Base-by-base conservation (phyloP, 2,888 invertebrate species). In the Sinelater perroti region DNA sequence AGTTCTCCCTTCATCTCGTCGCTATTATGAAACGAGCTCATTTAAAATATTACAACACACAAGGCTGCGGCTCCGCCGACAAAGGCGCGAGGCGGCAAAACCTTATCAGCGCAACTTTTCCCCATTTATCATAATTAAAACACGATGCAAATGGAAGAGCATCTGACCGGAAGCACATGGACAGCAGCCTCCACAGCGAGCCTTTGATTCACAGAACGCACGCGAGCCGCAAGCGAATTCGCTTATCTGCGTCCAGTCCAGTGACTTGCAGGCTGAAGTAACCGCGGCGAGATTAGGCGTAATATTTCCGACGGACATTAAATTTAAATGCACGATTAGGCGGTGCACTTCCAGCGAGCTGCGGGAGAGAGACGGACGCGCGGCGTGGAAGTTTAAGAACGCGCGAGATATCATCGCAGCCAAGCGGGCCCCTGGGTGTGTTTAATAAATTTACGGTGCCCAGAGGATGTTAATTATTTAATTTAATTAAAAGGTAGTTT, bases 391-490 rank as follows among this genome's bases (percentile, higher is more conserved):
- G 53, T 42, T 55, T 45, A 51, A 56, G 56, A 53, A 35, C 33
- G 35, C 31, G 56, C 58, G 56, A 66, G 62, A 67, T 64, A 64
- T 61, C 62, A 64, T 61, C 64, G 52, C 56, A 44, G 44, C 49
- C 21, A 28, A 56, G 55, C 52, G 44, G 49, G 49, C 68, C 65
- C 69, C 42, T 20, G 68, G 65, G 70, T 61, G 66, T 62, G 51
- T 64, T 70, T 70, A 68, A 69, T 68, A 70, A 71, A 70, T 71
- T 71, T 67, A 69, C 62, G 45, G 57, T 67, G 60, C 68, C 67
- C 68, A 61, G 59, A 67, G 68, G 67, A 71, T 69, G 72, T 72
- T 72, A 74, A 74, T 74, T 73, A 73, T 73, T 73, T 73, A 72
- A 73, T 73, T 73, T 73, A 71, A 73, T 73, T 71, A 71, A 70